Conservation (phyloP, 2,113 vertebrate species). For the Cebidichthys violaceus region DNA sequence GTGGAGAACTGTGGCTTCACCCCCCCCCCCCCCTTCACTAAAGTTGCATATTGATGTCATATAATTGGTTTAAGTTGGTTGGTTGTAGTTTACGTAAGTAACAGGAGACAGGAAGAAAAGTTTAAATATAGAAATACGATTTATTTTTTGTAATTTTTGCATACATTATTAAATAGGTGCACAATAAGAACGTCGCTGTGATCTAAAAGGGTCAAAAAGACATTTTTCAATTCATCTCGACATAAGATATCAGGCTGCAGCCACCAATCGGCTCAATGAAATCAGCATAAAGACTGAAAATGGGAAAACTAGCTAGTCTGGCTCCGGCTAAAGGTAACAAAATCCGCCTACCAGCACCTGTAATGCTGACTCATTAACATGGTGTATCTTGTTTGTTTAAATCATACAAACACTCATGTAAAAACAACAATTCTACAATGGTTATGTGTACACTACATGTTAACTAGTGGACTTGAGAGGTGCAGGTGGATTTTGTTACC, state of each 20-base stretch:
- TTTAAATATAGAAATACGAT: too few species aligned
- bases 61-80: too few species aligned
- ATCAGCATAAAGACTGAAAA: background rate
- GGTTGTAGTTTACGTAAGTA: too few species aligned
- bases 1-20: too few species aligned
- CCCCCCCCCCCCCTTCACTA: too few species aligned
- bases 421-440: background rate
- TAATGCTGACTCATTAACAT: background rate
- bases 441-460: conserved; percentile 1
- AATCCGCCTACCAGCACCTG: background rate
- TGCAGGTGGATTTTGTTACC: background rate
- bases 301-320: background rate
- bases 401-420: background rate
- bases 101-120: too few species aligned
- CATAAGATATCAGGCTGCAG: background rate
- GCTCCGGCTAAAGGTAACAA: too few species aligned
- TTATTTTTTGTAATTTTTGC: too few species aligned
- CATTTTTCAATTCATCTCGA: background rate
- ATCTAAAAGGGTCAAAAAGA: background rate
- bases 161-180: too few species aligned
- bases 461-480: background rate
- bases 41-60: too few species aligned
- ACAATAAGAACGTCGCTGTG: too few species aligned
- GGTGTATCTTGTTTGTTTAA: background rate
- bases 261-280: background rate